Base-by-base conservation (phyloP, 2,888 invertebrate genomes). In the Drosophila subsilvestris region DNA sequence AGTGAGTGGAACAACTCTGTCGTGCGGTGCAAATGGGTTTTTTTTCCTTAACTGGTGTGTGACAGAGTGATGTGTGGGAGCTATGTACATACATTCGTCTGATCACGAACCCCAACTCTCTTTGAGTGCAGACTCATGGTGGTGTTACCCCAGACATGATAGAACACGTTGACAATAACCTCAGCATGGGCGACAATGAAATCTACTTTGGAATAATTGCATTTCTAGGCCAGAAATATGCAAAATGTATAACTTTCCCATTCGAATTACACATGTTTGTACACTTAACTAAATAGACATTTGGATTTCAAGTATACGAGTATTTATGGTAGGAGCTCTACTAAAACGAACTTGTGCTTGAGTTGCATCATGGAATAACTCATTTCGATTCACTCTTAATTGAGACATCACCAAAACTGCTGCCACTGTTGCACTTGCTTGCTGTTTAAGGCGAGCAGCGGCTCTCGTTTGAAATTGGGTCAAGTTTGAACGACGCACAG, bases 31-130 rank as follows among this genome's bases (percentile, higher is more conserved):
- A 12, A 10, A 32, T 12, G 32, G 32, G 32, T 53, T 22, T 9
- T 17, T 17, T 56, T 45, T 49, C 20, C 49, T 5, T 49, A 57
- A 57, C 56, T 22, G 56, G 29, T 49, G 58, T 53, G 42, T 25
- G 53, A 53, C 17, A 25, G 14, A 6, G 2, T 37, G 37, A 7
- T n/a, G 7, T 37, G 37, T 37, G 37, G 37, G 37, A 37, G 37
- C 37, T 7, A 2, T 37, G 25, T 27, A 27, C 2, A n/a, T 27
- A 27, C 2, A n/a, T 37, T n/a, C 37, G 37, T 37, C 7, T 37
- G n/a, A 37, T 37, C 37, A 37, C 37, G 37, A n/a, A 7, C 7
- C 37, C 37, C 37, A 37, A 7, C 37, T 37, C 37, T n/a, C 37
- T 37, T 37, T 7, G n/a, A n/a, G 14, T 14, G 37, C 37, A 37